Base-by-base conservation (phyloP, 2,113 vertebrate genomes). In the Barbus barbus region DNA sequence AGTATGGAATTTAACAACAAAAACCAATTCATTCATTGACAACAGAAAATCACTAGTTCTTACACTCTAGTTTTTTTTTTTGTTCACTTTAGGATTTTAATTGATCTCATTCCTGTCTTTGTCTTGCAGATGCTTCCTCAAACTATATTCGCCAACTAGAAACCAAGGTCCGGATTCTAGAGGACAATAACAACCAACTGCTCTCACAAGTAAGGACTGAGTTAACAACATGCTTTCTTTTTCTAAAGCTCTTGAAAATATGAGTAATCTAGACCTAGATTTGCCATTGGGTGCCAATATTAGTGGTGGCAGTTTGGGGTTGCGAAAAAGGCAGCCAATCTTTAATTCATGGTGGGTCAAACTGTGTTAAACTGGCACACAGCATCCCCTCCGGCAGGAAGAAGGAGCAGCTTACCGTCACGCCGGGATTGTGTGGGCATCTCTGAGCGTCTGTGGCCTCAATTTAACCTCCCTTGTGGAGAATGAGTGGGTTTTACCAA, bases 71-170 rank as follows among this genome's bases (percentile, higher is more conserved):
- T 36, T 36, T 0, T 36, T 36, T 36, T 1, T 18, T 16, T 63
- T 31, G 16, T 67, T 67, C 18, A 33, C 16, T 33, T 77, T 18
- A 56, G 26, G 1, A 44, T 51, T 51, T n/a, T 16, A 69, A 73
- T 60, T 48, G 5, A 5, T 46, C 24, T n/a, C 6, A 3, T 28
- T n/a, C 24, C 8, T 44, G 86, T 71, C n/a, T 44, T 84, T 83
- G 63, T 28, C 88, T 38, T 89, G 1, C 91, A 99, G 97, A 98
- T 93, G 90, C 97, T 2, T 96, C 97, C 78, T 95, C 96, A 88
- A 95, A 95, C 93, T 97, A 98, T 90, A 95, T 97, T 93, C 93
- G 96, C 82, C 97, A 97, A 91, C 95, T 98, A 91, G 97, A 98
- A 94, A 95, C 95, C 75, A 98, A 97, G 93, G 96, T 96, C 90